These are phyloP conservation scores for Cyprinodon tularosa DNA, from an alignment of 2,113 vertebrate genomes.

Conservation along the genomic window DNA sequence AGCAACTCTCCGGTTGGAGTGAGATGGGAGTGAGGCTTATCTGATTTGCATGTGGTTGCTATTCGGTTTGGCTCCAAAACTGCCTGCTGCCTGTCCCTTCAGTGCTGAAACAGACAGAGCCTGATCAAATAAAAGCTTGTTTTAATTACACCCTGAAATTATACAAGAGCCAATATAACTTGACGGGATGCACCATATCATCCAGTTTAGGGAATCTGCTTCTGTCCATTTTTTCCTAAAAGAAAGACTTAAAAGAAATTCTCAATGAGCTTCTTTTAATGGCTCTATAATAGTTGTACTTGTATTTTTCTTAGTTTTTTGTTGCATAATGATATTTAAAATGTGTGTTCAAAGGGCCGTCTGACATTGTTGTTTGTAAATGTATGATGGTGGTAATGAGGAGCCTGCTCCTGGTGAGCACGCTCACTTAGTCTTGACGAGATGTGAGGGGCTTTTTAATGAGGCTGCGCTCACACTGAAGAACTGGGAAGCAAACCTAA, in stretches of 20 bases:
- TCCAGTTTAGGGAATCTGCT: constrained; percentile 3
- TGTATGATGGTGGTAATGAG: constrained; percentile 89
- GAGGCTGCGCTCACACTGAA: constrained; percentile 67
- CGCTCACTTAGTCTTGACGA: constrained; percentile 76
- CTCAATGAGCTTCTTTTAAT: background rate
- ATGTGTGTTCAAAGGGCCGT: background rate
- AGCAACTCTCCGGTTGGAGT: background rate
- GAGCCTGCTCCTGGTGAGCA: constrained; percentile 63
- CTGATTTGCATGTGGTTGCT: constrained; percentile 30
- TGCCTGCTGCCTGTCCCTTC: constrained; percentile 6
- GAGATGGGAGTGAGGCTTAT: background rate
- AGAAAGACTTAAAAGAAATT: too few relatives aligned
- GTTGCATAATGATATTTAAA: constrained; percentile 4
- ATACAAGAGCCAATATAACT: background rate
- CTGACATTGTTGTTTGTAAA: constrained; percentile 83
- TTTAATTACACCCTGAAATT: constrained; percentile 19
- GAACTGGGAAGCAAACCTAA: constrained; percentile 86
- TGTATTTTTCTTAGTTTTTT: background rate
- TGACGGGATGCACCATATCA: background rate
- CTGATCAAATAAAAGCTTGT: constrained; percentile 13
- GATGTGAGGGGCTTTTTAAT: constrained; percentile 82
- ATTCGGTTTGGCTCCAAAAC: constrained; percentile 6
- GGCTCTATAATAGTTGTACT: background rate
- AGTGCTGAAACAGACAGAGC: constrained; percentile 7
- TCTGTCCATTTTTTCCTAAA: background rate